Conservation (phyloP, 2,888 invertebrate genomes). For the Pyrrhia umbra region DNA sequence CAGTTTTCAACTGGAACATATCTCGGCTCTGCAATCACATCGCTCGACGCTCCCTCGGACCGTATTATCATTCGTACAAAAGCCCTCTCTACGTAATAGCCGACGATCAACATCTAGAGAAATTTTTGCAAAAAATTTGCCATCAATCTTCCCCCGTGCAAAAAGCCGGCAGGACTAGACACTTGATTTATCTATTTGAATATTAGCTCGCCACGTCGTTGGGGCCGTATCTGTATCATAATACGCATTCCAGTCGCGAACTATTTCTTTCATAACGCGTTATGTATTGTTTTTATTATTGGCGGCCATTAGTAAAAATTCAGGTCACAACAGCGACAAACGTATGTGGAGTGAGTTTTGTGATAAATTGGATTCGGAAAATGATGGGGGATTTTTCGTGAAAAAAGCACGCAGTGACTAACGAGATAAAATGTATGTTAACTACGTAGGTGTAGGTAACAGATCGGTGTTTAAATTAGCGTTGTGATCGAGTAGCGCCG, state of each 20-base stretch:
- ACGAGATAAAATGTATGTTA: conserved; percentile 42
- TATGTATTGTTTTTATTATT: conserved; percentile 59
- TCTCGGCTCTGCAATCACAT: conserved; percentile 70
- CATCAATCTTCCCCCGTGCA: conserved; percentile 83
- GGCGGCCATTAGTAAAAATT: conserved; percentile 58
- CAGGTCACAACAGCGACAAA: conserved; percentile 53
- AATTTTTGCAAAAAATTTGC: conserved; percentile 77
- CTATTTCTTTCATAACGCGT: conserved; percentile 53
- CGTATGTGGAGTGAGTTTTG: conserved; percentile 43
- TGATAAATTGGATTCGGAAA: conserved; percentile 56
- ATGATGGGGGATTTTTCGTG: conserved; percentile 42
- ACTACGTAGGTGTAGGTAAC: conserved; percentile 38
- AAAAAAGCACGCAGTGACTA: conserved; percentile 13
- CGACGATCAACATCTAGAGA: conserved; percentile 73
- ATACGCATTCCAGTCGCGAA: conserved; percentile 58
- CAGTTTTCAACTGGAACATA: conserved; percentile 72
- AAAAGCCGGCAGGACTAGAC: conserved; percentile 78
- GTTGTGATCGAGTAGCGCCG: conserved; percentile 37
- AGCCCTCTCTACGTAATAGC: conserved; percentile 73
- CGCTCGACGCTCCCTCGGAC: conserved; percentile 61
- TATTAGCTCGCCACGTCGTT: conserved; percentile 75
- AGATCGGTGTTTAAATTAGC: conserved; percentile 53
- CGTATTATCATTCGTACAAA: conserved; percentile 77
- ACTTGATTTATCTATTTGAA: conserved; percentile 87
- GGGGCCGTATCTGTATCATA: conserved; percentile 61